phyloP scores from a whole-genome alignment of 2,113 vertebrate species.

The Silurus asotus region DNA sequence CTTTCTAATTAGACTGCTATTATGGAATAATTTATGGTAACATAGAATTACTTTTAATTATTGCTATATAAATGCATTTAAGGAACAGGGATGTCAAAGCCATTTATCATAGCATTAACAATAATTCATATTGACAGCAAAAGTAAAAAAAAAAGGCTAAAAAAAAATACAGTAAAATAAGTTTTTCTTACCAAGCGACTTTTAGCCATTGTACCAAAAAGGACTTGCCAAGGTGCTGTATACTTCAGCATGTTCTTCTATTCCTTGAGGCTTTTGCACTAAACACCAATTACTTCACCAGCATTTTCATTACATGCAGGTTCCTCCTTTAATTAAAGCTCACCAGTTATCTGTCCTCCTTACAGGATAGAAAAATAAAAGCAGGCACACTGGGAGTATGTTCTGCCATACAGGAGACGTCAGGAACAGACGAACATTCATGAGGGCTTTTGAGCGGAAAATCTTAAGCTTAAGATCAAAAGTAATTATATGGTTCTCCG shows the following conservation, averaged over 20 bases:
- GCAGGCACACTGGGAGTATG: conserved; percentile 33
- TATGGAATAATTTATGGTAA: too few species aligned
- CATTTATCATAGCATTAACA: neutral
- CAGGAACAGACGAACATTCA: conserved; percentile 50
- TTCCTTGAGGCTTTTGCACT: conserved; percentile 16
- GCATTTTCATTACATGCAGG: conserved; percentile 40
- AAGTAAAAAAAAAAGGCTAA: neutral
- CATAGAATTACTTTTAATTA: neutral
- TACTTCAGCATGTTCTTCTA: conserved; percentile 73
- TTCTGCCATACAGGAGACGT: conserved; percentile 8
- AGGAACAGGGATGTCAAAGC: neutral
- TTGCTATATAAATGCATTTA: neutral
- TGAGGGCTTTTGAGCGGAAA: conserved; percentile 65
- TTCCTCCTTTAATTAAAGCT: conserved; percentile 50
- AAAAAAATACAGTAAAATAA: conserved; percentile 8
- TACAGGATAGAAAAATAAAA: conserved; percentile 28
- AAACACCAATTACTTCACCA: conserved; percentile 7
- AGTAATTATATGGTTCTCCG: conserved; percentile 65
- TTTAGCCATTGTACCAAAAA: conserved; percentile 74
- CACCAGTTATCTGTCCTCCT: conserved; percentile 33
- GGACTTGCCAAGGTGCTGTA: conserved; percentile 75
- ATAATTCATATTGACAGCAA: neutral
- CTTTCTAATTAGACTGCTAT: neutral
- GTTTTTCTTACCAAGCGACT: conserved; percentile 68
- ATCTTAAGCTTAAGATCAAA: conserved; percentile 73